Evolutionary conservation across 1,140 invertebrate genomes (phyloP), one percentile per base, ranked within the genome.

Genomic region (Varroa destructor): DNA sequence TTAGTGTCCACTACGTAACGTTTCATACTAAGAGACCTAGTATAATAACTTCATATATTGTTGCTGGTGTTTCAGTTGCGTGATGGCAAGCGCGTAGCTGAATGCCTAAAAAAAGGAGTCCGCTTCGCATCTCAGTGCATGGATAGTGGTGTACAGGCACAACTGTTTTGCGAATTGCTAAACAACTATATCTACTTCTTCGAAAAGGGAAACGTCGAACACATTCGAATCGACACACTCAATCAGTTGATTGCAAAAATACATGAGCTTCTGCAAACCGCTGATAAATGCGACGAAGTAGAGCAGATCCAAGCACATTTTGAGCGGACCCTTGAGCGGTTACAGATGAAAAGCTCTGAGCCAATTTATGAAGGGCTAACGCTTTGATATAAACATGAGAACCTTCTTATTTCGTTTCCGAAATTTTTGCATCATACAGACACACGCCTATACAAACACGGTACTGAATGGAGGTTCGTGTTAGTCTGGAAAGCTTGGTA

Each of bases 261-360:
- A 43, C 87, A 88, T 74, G 91, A 95, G 76, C 90, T 95, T 77
- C 80, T 97, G 37, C 89, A 91, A 0, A 93, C 91, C 79, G 82
- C 97, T 54, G 94, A 97, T 78, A 86, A 88, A 8, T 92, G 87
- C 72, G 92, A 96, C 77, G 94, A 97, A 80, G 91, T 91, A 1
- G 93, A 97, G 77, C 92, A 96, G 81, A 94, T 97, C 74, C 89
- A 89, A 71, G 92, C 91, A 78, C 92, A 97, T 81, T 93, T 95
- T 79, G 87, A 87, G 74, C 92, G 92, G 78, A 92, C 90, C 0
- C 78, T 93, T 73, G 87, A 88, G 72, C 89, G 92, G 78, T 81
- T 92, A 64, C 78, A 79, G 74, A 80, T 80, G 71, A 81, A 86
- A 73, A 73, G 55, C 14, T 40, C 56, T 42, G 72, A 73, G 46